Evolutionary conservation across 2,888 invertebrate species (phyloP).

Genomic region (Drosophila hawaiiensis): DNA sequence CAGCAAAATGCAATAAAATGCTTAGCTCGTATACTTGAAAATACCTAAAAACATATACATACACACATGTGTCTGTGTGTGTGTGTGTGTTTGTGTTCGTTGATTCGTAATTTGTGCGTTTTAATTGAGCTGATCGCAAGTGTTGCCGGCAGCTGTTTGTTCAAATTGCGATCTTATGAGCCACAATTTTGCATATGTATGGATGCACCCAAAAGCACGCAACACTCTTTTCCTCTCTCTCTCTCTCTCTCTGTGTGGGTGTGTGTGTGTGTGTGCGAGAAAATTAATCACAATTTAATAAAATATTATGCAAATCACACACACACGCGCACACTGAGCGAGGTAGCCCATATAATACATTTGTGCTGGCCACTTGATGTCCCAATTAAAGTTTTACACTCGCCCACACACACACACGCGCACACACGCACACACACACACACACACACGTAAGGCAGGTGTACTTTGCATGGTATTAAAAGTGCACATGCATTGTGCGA

Average conservation of each 20-base stretch:
- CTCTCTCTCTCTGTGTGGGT: background rate
- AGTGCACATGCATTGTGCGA: constrained; percentile 66
- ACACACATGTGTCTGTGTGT: background rate
- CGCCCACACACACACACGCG: constrained; percentile 24
- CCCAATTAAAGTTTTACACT: constrained; percentile 76
- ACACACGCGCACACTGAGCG: constrained; percentile 13
- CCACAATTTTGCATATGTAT: constrained; percentile 39
- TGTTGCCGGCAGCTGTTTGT: constrained; percentile 50
- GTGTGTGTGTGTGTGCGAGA: background rate
- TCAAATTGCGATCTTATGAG: constrained; percentile 39
- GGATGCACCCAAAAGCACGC: constrained; percentile 66
- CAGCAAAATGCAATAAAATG: constrained; percentile 70
- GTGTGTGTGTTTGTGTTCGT: constrained; percentile 43
- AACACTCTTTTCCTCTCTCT: constrained; percentile 46
- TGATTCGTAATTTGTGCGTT: constrained; percentile 70
- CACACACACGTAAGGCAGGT: constrained; percentile 47
- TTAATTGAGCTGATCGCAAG: constrained; percentile 71
- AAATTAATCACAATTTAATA: constrained; percentile 80
- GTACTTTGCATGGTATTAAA: constrained; percentile 70
- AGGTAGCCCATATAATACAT: constrained; percentile 36
- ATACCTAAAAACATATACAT: constrained; percentile 8
- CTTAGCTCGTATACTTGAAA: constrained; percentile 58
- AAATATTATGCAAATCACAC: constrained; percentile 72
- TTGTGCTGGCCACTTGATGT: constrained; percentile 70
- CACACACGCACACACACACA: constrained; percentile 1